Percentiles rank a stretch among this genome's conserved stretches.
phyloP scores from a whole-genome alignment of 2,113 vertebrate species.

The Serilophus lunatus region DNA sequence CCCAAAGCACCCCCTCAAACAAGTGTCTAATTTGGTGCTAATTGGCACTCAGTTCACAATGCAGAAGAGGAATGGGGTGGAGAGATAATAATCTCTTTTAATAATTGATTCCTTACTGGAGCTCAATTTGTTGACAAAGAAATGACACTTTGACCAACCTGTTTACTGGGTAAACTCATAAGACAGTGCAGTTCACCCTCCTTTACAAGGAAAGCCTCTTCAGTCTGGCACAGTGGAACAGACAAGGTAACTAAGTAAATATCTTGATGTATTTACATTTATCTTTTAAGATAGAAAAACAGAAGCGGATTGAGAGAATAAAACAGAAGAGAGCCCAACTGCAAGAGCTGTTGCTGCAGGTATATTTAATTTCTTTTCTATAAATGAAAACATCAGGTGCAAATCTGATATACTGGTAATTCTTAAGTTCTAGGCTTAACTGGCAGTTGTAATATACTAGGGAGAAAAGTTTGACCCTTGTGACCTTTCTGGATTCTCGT shows the following conservation, averaged over 20 bases:
- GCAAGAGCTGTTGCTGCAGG: slow-evolving; percentile 85
- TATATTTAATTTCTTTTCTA: slow-evolving; percentile 31
- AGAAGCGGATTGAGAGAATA: slow-evolving; percentile 85
- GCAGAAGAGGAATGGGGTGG: neutral
- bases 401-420: neutral
- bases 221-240: neutral
- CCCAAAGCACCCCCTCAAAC: neutral
- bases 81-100: neutral
- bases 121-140: neutral
- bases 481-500: neutral
- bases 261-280: slow-evolving; percentile 3
- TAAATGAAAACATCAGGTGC: neutral
- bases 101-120: neutral
- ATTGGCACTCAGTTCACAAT: neutral
- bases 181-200: neutral
- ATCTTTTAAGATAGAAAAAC: slow-evolving; percentile 82
- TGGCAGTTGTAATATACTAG: neutral
- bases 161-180: neutral
- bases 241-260: neutral
- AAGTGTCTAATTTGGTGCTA: neutral
- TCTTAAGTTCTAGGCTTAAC: neutral
- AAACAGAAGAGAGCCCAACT: slow-evolving; percentile 85
- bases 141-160: neutral
- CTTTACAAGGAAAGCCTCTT: neutral
- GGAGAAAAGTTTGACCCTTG: neutral